A percentile compares a stretch with the other conserved stretches of the same genome.
Evolutionary conservation across 2,113 vertebrate species (phyloP).

Genomic region (Chiloscyllium plagiosum): DNA sequence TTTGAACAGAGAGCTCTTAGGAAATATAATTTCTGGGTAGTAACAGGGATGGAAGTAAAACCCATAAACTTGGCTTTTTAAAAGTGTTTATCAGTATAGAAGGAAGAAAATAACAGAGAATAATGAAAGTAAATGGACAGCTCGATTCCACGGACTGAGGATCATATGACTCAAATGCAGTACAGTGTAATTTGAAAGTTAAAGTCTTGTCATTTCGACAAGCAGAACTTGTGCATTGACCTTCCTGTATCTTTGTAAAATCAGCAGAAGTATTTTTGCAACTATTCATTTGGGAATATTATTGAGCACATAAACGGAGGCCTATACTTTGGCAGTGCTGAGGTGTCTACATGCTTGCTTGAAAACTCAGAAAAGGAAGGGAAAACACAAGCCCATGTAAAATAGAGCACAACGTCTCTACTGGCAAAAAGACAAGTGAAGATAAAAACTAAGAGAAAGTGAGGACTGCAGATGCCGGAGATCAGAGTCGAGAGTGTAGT

Average conservation of each 20-base stretch:
- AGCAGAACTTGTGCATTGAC: not conserved
- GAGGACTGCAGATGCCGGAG: not conserved
- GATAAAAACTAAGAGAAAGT: too few species aligned
- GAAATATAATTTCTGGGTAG: not conserved
- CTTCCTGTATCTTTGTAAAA: not conserved
- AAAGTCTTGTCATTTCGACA: not conserved
- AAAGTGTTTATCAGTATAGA: not conserved
- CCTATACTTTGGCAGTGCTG: not conserved
- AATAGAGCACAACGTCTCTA: not conserved
- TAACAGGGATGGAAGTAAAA: not conserved
- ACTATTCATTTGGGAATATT: not conserved
- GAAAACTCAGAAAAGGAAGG: too few species aligned
- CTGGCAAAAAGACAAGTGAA: not conserved
- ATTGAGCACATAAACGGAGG: not conserved
- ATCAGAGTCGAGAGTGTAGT: too few species aligned
- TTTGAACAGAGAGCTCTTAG: not conserved
- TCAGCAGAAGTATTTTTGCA: not conserved
- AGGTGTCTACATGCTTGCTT: not conserved
- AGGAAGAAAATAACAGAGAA: not conserved
- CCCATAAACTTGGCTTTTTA: not conserved
- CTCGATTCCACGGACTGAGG: not conserved
- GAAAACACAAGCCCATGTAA: not conserved
- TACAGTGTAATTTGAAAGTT: not conserved
- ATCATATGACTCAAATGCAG: too few species aligned
- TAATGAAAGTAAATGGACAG: not conserved